A percentile compares a stretch with the other conserved stretches of the same genome.
Conservation (phyloP, 2,113 vertebrate species). For the Tyto alba region DNA sequence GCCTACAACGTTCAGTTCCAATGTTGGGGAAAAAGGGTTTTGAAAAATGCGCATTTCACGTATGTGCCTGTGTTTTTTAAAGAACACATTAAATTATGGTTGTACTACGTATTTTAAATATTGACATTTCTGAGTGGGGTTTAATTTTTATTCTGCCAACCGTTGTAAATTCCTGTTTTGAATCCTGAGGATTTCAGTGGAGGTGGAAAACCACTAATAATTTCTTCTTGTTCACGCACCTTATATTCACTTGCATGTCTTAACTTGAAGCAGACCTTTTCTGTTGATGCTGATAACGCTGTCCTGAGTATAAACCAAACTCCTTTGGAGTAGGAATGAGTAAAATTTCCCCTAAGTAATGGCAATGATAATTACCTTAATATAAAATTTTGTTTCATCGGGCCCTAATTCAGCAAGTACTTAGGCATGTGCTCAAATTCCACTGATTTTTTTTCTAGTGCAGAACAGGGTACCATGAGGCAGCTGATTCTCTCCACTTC, state of each 20-base stretch:
- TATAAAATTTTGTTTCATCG: constrained; percentile 7
- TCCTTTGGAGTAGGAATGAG: background rate
- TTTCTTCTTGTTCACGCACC: constrained; percentile 19
- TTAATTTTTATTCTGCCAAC: constrained; percentile 54
- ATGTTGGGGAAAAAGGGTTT: background rate
- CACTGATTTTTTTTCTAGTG: background rate
- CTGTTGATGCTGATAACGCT: background rate
- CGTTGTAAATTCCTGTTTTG: constrained; percentile 49
- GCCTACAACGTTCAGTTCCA: background rate
- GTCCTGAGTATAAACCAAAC: background rate
- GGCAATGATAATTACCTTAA: background rate
- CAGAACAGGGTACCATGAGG: background rate
- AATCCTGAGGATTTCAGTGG: constrained; percentile 32
- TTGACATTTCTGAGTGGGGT: constrained; percentile 57
- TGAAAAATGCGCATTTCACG: background rate
- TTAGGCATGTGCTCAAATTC: background rate
- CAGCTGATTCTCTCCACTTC: background rate
- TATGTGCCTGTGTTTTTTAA: background rate
- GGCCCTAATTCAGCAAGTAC: background rate
- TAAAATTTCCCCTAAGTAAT: background rate
- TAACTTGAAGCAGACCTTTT: background rate
- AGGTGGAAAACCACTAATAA: constrained; percentile 56
- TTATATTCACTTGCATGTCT: constrained; percentile 5
- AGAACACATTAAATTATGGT: constrained; percentile 39
- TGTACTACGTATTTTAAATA: constrained; percentile 31